Evolutionary conservation across 2,797 vertebrate genomes (phyloP), one percentile per base, ranked within the genome.

Genomic region (Arnoldichthys spilopterus): DNA sequence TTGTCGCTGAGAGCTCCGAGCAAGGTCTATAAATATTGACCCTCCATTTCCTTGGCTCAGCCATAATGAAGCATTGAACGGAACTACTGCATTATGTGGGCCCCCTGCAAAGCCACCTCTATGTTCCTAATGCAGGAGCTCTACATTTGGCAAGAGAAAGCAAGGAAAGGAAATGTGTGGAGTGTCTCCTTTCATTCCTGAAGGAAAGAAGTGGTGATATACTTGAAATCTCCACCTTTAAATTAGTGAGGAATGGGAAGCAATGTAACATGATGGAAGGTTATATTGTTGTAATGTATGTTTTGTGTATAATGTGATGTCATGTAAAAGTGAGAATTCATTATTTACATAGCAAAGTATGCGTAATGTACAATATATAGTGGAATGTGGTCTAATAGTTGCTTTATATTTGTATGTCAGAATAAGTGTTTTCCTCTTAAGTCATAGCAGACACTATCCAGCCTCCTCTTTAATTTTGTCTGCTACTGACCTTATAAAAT

Each of bases 21-120:
- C 85, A 79, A 81, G 89, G 91, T 93, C 92, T 92, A 94, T 93
- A 93, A 94, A 93, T 93, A 94, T 93, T 92, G 92, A 93, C 91
- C 87, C 88, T 88, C 84, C 79, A 82, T 90, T 91, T 92, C 90
- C 88, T 91, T 87, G 88, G 89, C 91, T 90, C 89, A 88, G 88
- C 87, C 87, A 91, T 92, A 92, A 92, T 93, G 90, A 93, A 91
- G 91, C 91, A 91, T 91, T 91, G 90, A 91, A 89, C 89, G 90
- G 87, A 91, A 87, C 85, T 85, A 89, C 86, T 85, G 89, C 89
- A 91, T 91, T 91, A 90, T 88, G 85, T 75, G 88, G 82, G 86
- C 84, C 83, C 88, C 86, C 82, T 88, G 87, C 88, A 92, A 91
- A 91, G 90, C 89, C 86, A 89, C 88, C 86, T 87, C 81, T 86